A percentile compares a stretch with the other conserved stretches of the same genome.
phyloP scores from a whole-genome alignment of 2,113 vertebrate genomes.

The Chloropsis hardwickii region DNA sequence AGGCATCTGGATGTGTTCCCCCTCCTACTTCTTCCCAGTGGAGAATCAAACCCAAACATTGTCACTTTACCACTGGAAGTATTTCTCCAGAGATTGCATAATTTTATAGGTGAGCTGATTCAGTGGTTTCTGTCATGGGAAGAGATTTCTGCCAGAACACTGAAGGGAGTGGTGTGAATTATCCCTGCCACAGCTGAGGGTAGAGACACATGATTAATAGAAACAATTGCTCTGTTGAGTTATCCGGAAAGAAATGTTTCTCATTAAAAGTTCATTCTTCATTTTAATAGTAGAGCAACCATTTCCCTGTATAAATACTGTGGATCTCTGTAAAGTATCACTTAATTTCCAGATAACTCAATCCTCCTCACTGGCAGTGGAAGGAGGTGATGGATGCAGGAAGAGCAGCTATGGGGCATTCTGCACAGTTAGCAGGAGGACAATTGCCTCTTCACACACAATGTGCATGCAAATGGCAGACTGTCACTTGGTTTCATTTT shows the following conservation, averaged over 20 bases:
- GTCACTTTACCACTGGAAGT: neutral
- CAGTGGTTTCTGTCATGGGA: neutral
- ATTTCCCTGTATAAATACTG: neutral
- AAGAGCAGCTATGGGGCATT: neutral
- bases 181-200: neutral
- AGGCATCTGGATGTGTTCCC: neutral
- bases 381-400: neutral
- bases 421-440: neutral
- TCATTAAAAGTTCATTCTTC: neutral
- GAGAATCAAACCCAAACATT: neutral
- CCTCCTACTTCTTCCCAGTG: neutral
- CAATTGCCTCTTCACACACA: neutral
- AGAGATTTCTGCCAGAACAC: neutral
- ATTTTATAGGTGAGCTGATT: neutral
- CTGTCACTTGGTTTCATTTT: neutral
- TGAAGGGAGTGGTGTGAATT: neutral
- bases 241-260: neutral
- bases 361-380: neutral
- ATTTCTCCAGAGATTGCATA: neutral
- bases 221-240: neutral
- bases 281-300: neutral
- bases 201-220: neutral
- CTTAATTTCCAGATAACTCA: neutral
- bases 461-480: neutral
- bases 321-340: neutral